Base-by-base conservation (phyloP, 1,140 invertebrate genomes). In the Apis cerana region DNA sequence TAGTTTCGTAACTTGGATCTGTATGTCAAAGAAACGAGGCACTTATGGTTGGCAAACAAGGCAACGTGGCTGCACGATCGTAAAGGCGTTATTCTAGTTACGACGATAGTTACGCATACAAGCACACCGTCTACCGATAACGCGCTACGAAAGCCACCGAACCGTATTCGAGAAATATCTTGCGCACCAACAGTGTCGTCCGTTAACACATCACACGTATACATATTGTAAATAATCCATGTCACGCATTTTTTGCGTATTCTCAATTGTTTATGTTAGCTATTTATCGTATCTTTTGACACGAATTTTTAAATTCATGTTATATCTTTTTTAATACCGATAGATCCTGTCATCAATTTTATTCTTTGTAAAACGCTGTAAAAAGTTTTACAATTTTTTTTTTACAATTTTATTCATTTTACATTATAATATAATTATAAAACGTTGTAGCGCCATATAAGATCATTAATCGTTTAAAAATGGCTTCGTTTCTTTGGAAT, bases 181-280 rank as follows among this genome's bases (percentile, higher is more conserved):
- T 48, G 65, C 21, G 23, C 5, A 23, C 59, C 17, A 17, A 33
- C 33, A 54, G 43, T 27, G 52, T 61, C 54, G 59, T 15, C 11
- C 59, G 59, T 7, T 21, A 13, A n/a, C 56, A 65, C 70, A 58
- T 80, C 79, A 21, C 52, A 9, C 5, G 69, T 50, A n/a, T n/a
- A n/a, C n/a, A n/a, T 43, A 80, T 75, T 80, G 79, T 80, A 80
- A 80, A 80, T 80, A 48, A 48, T n/a, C 62, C 79, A 43, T n/a
- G 9, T 0, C 23, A 19, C 13, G 21, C 13, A 54, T 12, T 43
- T 61, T 67, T 68, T 50, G 33, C 15, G n/a, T 59, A 19, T 23
- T 54, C 54, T 19, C 33, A 43, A n/a, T n/a, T n/a, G 11, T 68
- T 33, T 21, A 15, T 3, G 15, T 4, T 7, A 50, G 9, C 17